Evolutionary conservation across 2,888 invertebrate genomes (phyloP).

Genomic region (Spilarctia lutea): DNA sequence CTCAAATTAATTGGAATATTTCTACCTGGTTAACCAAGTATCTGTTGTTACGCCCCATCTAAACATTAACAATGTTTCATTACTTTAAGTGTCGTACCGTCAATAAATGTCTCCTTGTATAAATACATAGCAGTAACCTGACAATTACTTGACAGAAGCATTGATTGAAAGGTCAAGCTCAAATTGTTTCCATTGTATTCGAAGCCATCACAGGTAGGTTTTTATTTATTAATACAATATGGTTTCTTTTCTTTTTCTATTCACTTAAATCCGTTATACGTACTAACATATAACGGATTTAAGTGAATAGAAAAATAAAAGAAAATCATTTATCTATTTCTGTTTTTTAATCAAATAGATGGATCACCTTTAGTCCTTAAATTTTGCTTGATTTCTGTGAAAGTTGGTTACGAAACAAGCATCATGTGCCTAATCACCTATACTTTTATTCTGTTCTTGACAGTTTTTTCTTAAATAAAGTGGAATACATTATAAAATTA

Average conservation of each 20-base stretch:
- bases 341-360: background rate
- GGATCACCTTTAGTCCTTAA: no score
- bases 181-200: slow-evolving; percentile 1
- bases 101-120: slow-evolving; percentile 8
- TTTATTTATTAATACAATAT: background rate
- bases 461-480: no score
- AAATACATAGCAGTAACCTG: background rate
- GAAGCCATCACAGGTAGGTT: background rate
- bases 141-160: slow-evolving; percentile 10
- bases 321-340: background rate
- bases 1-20: no score
- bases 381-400: no score
- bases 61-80: slow-evolving; percentile 3
- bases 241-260: background rate
- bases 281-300: background rate
- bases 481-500: no score
- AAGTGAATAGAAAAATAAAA: background rate
- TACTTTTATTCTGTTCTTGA: no score
- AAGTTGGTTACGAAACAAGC: no score
- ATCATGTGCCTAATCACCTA: no score
- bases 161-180: slow-evolving; percentile 13
- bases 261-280: background rate
- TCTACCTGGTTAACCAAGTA: background rate
- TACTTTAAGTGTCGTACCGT: background rate
- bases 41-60: no score